Percentiles rank a stretch among this genome's conserved stretches.
Conservation (phyloP, 64 coral and sea anemone genomes). For the Exaiptasia diaphana region DNA sequence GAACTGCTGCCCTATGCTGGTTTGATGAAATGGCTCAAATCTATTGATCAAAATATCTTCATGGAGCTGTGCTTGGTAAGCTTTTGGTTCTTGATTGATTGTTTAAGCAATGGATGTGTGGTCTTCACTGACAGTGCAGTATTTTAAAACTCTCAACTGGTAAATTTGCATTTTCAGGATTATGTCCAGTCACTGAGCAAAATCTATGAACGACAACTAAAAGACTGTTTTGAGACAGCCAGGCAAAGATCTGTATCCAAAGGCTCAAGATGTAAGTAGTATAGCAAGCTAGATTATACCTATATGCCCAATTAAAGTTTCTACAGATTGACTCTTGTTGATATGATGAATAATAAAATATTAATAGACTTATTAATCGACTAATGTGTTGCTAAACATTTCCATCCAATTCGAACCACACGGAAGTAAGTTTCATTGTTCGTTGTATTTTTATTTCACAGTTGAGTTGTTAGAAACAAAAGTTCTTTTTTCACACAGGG, state of each 20-base stretch:
- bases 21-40: conserved; percentile 94
- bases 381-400: too few relatives aligned
- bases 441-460: too few relatives aligned
- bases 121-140: background rate
- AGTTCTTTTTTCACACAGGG: too few relatives aligned
- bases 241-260: conserved; percentile 57
- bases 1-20: conserved; percentile 84
- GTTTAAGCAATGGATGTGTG: background rate
- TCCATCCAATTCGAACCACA: too few relatives aligned
- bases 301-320: background rate
- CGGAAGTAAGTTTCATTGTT: too few relatives aligned
- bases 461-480: too few relatives aligned
- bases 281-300: background rate
- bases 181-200: conserved; percentile 87
- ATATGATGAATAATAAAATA: too few relatives aligned
- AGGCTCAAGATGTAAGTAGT: conserved; percentile 38
- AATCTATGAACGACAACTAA: conserved; percentile 91
- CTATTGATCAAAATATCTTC: conserved; percentile 72
- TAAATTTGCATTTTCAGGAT: conserved; percentile 37
- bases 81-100: background rate
- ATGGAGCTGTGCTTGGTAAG: conserved; percentile 74
- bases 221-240: conserved; percentile 88
- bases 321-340: too few relatives aligned
- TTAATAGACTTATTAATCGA: too few relatives aligned
- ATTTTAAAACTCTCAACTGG: background rate